Percentiles rank a stretch among this genome's conserved stretches.
Evolutionary conservation across 2,113 vertebrate species (phyloP).

Genomic region (Hydrochoerus hydrochaeris): DNA sequence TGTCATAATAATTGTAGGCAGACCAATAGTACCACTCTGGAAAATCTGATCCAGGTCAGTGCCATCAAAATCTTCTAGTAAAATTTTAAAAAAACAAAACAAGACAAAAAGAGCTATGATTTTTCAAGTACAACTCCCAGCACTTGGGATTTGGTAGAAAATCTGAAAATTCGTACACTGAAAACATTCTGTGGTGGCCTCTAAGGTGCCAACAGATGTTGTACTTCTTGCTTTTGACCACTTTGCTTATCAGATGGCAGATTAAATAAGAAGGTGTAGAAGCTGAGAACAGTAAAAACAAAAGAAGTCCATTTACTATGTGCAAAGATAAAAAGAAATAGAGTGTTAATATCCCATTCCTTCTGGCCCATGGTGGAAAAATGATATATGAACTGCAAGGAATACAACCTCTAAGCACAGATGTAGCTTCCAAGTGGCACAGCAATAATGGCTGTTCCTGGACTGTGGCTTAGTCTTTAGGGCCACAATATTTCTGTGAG

Average conservation of each 20-base stretch:
- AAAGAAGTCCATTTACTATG: neutral
- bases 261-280: neutral
- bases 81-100: neutral
- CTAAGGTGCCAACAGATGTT: neutral
- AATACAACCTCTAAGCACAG: neutral
- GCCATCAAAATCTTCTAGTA: neutral
- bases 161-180: neutral
- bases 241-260: neutral
- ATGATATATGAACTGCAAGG: neutral
- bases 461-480: neutral
- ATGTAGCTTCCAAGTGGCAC: neutral
- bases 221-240: neutral
- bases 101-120: neutral
- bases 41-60: neutral
- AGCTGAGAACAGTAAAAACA: slow-evolving; percentile 29
- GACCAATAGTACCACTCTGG: neutral
- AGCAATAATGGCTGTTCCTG: neutral
- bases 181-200: neutral
- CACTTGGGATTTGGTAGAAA: neutral
- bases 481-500: neutral
- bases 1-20: neutral
- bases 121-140: neutral
- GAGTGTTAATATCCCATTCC: neutral
- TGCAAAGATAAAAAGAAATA: neutral
- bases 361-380: neutral